Evolutionary conservation across 1,140 invertebrate species (phyloP).

Genomic region (Caenorhabditis remanei): DNA sequence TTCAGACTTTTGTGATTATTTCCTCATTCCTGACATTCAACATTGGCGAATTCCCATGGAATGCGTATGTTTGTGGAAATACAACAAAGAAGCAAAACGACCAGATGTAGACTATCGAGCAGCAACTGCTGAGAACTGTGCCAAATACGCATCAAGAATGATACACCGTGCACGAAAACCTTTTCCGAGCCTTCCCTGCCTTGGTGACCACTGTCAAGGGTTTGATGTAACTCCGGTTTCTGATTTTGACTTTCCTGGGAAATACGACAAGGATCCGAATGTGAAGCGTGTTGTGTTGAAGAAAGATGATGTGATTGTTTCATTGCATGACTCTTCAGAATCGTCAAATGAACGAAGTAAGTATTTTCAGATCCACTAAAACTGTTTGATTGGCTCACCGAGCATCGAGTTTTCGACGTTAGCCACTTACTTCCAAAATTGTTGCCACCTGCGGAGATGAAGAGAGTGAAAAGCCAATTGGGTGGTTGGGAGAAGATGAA

Average conservation of each 20-base stretch:
- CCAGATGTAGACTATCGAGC: slow-evolving; percentile 60
- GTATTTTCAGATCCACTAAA: slow-evolving; percentile 73
- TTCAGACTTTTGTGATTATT: slow-evolving; percentile 78
- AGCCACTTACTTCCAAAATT: slow-evolving; percentile 72
- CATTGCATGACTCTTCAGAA: neutral
- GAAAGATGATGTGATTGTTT: neutral
- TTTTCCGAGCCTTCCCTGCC: slow-evolving; percentile 59
- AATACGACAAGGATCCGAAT: neutral
- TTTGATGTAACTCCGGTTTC: slow-evolving; percentile 30
- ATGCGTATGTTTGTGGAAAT: slow-evolving; percentile 70
- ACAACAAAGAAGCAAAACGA: slow-evolving; percentile 62
- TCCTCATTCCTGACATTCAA: slow-evolving; percentile 67
- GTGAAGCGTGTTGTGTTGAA: slow-evolving; percentile 42
- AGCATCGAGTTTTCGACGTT: slow-evolving; percentile 69
- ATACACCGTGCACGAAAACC: slow-evolving; percentile 45
- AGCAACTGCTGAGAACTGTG: slow-evolving; percentile 61
- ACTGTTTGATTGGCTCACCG: slow-evolving; percentile 72
- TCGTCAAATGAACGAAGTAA: neutral
- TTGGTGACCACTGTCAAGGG: slow-evolving; percentile 63
- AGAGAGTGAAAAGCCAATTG: slow-evolving; percentile 67
- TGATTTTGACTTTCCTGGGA: slow-evolving; percentile 63
- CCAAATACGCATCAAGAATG: slow-evolving; percentile 60
- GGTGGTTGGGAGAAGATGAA: slow-evolving; percentile 71
- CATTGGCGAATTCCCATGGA: slow-evolving; percentile 67
- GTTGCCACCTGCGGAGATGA: slow-evolving; percentile 64